phyloP scores from a whole-genome alignment of 1,140 invertebrate genomes.

The Scaptomyza graminum region DNA sequence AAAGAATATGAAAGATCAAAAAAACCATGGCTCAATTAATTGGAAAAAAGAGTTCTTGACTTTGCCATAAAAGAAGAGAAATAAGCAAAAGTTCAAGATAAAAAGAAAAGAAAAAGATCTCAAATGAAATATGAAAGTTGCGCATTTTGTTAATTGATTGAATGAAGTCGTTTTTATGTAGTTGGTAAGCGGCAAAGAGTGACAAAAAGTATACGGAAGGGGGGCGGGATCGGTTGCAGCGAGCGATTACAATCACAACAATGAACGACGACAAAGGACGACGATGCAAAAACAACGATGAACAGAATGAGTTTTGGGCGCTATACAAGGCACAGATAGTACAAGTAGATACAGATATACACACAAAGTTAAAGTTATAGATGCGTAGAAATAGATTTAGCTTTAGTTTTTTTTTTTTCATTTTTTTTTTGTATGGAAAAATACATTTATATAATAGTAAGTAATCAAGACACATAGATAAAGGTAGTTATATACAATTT shows the following conservation, averaged over 20 bases:
- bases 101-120: not conserved
- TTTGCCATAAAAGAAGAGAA: not conserved
- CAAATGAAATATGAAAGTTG: constrained; percentile 13
- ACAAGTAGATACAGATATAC: constrained; percentile 17
- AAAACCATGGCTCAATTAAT: not conserved
- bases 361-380: constrained; percentile 20
- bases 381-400: constrained; percentile 20
- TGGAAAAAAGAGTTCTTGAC: not conserved
- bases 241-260: constrained; percentile 66
- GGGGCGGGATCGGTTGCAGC: constrained; percentile 33
- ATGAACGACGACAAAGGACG: constrained; percentile 41
- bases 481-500: constrained; percentile 21
- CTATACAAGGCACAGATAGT: constrained; percentile 28
- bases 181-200: constrained; percentile 31
- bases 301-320: constrained; percentile 8
- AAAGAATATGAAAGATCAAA: constrained; percentile 1
- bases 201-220: constrained; percentile 22
- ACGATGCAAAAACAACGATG: constrained; percentile 20
- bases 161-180: constrained; percentile 12
- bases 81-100: not conserved
- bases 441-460: constrained; percentile 4
- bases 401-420: not conserved
- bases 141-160: constrained; percentile 17
- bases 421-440: no score
- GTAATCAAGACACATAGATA: constrained; percentile 10